Conservation (phyloP, 2,113 vertebrate genomes). For the Conger conger region DNA sequence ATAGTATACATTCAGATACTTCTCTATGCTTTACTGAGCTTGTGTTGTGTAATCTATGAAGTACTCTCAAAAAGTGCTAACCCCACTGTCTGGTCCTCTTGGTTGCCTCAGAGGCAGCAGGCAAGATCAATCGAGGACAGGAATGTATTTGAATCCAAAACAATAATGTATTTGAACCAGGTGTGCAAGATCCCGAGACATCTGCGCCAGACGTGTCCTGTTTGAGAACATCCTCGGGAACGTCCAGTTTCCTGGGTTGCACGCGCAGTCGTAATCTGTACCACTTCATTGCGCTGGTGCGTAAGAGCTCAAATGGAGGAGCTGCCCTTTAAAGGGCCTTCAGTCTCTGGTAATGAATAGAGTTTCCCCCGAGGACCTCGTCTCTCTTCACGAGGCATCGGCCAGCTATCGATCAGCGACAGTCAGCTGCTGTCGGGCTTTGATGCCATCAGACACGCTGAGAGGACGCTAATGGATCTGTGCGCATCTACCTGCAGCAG, state of each 20-base stretch:
- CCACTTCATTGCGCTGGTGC: neutral
- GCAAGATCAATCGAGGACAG: no score
- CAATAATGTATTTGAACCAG: no score
- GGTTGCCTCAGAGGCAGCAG: no score
- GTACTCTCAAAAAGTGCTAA: no score
- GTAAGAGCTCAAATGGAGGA: neutral
- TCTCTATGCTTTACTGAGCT: no score
- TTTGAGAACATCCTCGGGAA: neutral
- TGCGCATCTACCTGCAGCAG: neutral
- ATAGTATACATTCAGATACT: no score
- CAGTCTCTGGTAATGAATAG: neutral
- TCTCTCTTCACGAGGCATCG: conserved; percentile 15
- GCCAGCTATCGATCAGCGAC: neutral
- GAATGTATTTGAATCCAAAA: no score
- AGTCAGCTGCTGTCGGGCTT: conserved; percentile 3
- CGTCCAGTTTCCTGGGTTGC: neutral
- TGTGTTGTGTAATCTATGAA: no score
- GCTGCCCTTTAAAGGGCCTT: neutral
- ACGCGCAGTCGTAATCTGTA: neutral
- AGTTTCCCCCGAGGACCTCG: neutral
- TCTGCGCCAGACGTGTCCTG: neutral
- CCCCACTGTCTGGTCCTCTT: no score
- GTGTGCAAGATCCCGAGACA: neutral
- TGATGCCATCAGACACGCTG: conserved; percentile 48
- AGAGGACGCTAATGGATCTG: conserved; percentile 32